phyloP scores from a whole-genome alignment of 2,113 vertebrate species.

The Penelope pileata region DNA sequence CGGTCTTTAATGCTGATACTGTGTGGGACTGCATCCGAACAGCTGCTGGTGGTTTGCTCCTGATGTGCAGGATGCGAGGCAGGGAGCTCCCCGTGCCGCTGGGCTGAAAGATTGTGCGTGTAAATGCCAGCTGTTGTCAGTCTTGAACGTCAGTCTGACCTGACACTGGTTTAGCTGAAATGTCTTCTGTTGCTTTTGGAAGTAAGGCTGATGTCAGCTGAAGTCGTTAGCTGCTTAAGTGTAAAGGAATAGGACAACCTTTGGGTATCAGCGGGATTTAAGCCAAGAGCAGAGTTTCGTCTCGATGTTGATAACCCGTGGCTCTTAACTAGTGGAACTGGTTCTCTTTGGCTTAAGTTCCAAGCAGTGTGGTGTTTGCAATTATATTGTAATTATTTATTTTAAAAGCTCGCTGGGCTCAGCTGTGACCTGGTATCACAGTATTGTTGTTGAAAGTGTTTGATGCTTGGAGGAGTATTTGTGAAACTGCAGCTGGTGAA shows the following conservation, averaged over 20 bases:
- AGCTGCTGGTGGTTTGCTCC: neutral
- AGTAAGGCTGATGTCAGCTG: neutral
- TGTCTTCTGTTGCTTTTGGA: neutral
- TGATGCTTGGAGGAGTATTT: neutral
- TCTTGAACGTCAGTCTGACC: neutral
- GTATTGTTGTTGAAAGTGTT: rapidly evolving
- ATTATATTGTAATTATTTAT: neutral
- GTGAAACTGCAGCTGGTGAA: neutral
- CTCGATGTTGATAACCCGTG: neutral
- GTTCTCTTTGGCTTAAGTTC: neutral
- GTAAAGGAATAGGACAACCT: neutral
- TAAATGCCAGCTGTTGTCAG: neutral
- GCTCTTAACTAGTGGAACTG: neutral
- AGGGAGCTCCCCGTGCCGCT: neutral
- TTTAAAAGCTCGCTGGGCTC: neutral
- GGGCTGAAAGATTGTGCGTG: neutral
- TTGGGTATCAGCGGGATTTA: neutral
- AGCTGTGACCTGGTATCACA: neutral
- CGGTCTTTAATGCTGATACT: neutral
- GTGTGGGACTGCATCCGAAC: neutral
- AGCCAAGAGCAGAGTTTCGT: neutral
- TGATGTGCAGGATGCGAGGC: neutral
- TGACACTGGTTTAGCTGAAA: neutral
- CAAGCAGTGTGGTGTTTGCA: neutral
- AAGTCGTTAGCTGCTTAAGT: neutral